A percentile compares a stretch with the other conserved stretches of the same genome.
phyloP scores from a whole-genome alignment of 2,888 invertebrate genomes.

The Margaritifera margaritifera region DNA sequence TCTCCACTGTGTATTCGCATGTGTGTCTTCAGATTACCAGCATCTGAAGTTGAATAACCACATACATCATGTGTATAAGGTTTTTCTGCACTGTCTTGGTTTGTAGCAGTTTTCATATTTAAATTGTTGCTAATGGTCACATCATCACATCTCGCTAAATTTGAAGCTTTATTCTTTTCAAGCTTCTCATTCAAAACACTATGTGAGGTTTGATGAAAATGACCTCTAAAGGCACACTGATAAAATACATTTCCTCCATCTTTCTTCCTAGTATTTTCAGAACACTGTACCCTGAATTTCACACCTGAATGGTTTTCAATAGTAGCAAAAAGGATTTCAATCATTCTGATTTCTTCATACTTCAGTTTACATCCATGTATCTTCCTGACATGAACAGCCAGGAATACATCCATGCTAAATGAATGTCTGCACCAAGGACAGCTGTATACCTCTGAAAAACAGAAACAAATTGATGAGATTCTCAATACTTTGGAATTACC shows the following conservation, averaged over 20 bases:
- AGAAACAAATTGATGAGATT: no score
- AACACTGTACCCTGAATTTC: no score
- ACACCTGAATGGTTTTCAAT: not conserved
- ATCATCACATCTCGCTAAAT: no score
- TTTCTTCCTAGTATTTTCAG: no score
- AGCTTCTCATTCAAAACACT: no score
- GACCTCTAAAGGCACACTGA: no score
- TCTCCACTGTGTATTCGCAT: constrained; percentile 12
- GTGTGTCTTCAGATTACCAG: constrained; percentile 3
- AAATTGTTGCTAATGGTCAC: no score
- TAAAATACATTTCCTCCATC: no score
- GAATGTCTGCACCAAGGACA: constrained; percentile 14
- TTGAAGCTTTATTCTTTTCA: no score
- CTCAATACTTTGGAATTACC: no score
- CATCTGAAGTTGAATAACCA: constrained; percentile 2
- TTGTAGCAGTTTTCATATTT: not conserved
- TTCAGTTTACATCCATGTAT: constrained; percentile 13
- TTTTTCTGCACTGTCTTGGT: not conserved
- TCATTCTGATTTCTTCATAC: constrained; percentile 1
- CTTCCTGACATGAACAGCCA: constrained; percentile 13
- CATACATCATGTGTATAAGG: constrained; percentile 12
- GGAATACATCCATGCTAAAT: constrained; percentile 5
- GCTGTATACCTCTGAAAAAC: constrained; percentile 15
- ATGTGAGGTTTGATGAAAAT: no score
- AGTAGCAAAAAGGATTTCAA: not conserved